Conservation (phyloP, 2,888 invertebrate genomes). For the Bibio marci region DNA sequence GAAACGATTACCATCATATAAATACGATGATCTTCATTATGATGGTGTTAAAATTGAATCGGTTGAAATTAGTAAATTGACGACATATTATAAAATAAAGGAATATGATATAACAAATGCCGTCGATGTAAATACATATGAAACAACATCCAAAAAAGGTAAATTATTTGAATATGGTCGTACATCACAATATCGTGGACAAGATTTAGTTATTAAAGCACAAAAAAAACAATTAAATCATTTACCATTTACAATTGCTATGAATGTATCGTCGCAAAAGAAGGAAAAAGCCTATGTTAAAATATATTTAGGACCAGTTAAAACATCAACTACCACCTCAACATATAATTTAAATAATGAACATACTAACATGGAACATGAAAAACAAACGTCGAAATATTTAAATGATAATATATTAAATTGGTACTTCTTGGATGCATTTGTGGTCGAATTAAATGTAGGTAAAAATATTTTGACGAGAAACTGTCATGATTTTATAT, state of each 20-base stretch:
- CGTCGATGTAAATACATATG: conserved; percentile 23
- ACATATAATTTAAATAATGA: no score
- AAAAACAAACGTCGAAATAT: conserved; percentile 33
- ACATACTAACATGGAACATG: conserved; percentile 28
- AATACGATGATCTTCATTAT: conserved; percentile 39
- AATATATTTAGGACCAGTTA: conserved; percentile 45
- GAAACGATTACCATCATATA: conserved; percentile 41
- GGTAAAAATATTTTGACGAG: conserved; percentile 37
- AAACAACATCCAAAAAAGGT: conserved; percentile 18
- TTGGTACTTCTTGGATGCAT: conserved; percentile 48
- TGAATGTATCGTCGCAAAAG: conserved; percentile 40
- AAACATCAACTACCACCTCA: no score
- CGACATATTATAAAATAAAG: conserved; percentile 52
- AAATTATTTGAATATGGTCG: conserved; percentile 25
- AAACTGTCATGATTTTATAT: conserved; percentile 45
- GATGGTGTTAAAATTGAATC: conserved; percentile 45
- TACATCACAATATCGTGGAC: conserved; percentile 18
- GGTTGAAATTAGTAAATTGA: conserved; percentile 42
- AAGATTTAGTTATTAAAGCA: conserved; percentile 34
- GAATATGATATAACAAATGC: conserved; percentile 39
- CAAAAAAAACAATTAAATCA: conserved; percentile 47
- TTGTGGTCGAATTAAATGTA: conserved; percentile 40
- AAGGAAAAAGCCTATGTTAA: conserved; percentile 42
- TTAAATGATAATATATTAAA: conserved; percentile 41
- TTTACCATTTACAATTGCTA: conserved; percentile 40